These are phyloP conservation scores for Tachysurus fulvidraco DNA, from an alignment of 2,113 vertebrate genomes.

Conservation along the genomic window DNA sequence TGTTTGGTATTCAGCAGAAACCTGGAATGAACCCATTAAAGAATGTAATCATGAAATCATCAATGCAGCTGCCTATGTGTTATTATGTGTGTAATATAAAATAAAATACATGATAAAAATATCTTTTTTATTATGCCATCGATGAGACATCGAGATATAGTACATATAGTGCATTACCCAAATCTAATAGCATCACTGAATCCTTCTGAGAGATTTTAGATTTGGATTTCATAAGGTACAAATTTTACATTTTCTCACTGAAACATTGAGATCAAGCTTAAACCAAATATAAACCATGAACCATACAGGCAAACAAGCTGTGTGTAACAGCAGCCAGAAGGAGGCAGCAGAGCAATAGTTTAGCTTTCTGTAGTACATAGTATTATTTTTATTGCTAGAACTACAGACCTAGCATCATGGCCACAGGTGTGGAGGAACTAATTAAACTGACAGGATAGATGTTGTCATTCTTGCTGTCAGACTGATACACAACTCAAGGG, in stretches of 20 bases:
- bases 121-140: not conserved
- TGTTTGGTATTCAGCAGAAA: not conserved
- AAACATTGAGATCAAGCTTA: too few species aligned
- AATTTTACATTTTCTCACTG: not conserved
- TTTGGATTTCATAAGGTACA: not conserved
- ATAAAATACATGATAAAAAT: too few species aligned
- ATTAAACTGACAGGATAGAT: slow-evolving; percentile 54
- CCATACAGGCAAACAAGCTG: not conserved
- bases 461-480: slow-evolving; percentile 55
- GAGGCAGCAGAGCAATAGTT: slow-evolving; percentile 59
- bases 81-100: not conserved
- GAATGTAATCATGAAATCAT: not conserved
- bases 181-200: not conserved
- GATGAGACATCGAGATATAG: not conserved
- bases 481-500: slow-evolving; percentile 32
- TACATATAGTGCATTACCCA: not conserved
- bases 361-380: not conserved
- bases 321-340: slow-evolving; percentile 52
- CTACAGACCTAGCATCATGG: slow-evolving; percentile 50
- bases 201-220: not conserved
- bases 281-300: not conserved
- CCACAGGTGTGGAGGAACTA: slow-evolving; percentile 35
- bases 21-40: not conserved
- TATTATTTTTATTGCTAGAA: not conserved
- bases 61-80: not conserved